phyloP scores from a whole-genome alignment of 2,113 vertebrate genomes.

The Oreochromis tanganicae region DNA sequence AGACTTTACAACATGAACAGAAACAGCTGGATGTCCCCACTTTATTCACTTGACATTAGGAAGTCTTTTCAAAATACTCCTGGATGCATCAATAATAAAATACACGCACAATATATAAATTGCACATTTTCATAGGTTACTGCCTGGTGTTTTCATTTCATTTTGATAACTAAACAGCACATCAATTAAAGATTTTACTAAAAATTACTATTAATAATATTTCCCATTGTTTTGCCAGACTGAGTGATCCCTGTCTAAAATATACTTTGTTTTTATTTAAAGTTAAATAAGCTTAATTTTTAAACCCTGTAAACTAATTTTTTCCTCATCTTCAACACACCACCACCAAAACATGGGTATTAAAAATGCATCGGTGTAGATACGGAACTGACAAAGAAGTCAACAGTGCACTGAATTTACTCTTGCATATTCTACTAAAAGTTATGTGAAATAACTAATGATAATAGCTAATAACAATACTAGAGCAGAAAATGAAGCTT shows the following conservation, averaged over 20 bases:
- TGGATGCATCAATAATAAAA: neutral
- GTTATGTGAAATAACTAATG: neutral
- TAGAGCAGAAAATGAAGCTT: neutral
- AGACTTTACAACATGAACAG: neutral
- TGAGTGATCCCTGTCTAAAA: neutral
- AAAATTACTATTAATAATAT: neutral
- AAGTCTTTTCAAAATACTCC: neutral
- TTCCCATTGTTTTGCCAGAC: neutral
- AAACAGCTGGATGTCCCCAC: neutral
- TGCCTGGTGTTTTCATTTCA: neutral
- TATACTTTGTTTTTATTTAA: slow-evolving; percentile 21
- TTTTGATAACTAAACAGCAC: neutral
- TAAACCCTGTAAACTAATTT: neutral
- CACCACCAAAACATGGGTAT: neutral
- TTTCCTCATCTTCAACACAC: neutral
- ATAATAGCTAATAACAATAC: neutral
- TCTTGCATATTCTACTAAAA: neutral
- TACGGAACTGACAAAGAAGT: neutral
- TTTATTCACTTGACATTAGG: neutral
- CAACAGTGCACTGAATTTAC: neutral
- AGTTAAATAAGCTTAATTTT: slow-evolving; percentile 27
- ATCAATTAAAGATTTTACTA: neutral
- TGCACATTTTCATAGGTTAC: neutral
- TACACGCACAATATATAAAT: neutral
- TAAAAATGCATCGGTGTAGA: slow-evolving; percentile 12